Evolutionary conservation across 2,113 vertebrate genomes (phyloP).

Genomic region (Oreochromis tanganicae): DNA sequence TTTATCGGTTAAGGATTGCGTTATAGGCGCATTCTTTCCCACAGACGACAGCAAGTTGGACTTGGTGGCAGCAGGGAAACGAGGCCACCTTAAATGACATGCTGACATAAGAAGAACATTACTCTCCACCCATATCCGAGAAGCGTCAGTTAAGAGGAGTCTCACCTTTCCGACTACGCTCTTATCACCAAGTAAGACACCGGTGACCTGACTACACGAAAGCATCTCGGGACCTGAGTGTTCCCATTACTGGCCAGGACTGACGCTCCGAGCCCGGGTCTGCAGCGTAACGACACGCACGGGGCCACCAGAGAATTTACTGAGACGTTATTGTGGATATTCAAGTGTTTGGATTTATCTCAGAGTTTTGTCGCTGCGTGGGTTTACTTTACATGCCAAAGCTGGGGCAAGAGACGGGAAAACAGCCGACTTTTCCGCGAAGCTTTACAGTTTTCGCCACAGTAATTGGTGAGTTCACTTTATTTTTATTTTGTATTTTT

Average conservation of each 20-base stretch:
- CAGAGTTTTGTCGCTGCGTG: neutral
- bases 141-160: slow-evolving; percentile 48
- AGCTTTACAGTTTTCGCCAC: slow-evolving; percentile 71
- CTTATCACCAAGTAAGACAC: slow-evolving; percentile 1
- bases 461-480: slow-evolving; percentile 69
- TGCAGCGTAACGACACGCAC: neutral
- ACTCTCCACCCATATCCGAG: slow-evolving; percentile 62
- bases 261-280: neutral
- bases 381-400: slow-evolving; percentile 60
- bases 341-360: slow-evolving; percentile 32
- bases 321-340: slow-evolving; percentile 23
- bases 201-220: neutral
- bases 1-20: neutral
- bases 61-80: neutral
- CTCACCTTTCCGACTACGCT: slow-evolving; percentile 44
- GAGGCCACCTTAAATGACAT: slow-evolving; percentile 69
- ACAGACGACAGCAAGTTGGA: neutral
- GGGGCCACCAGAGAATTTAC: neutral
- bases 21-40: neutral
- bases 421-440: slow-evolving; percentile 43
- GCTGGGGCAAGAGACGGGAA: slow-evolving; percentile 64
- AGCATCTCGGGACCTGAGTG: neutral
- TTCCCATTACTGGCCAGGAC: slow-evolving; percentile 9
- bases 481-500: neutral
- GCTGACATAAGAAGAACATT: slow-evolving; percentile 64